Conservation (phyloP, 2,888 invertebrate species). For the Eristalinus aeneus region DNA sequence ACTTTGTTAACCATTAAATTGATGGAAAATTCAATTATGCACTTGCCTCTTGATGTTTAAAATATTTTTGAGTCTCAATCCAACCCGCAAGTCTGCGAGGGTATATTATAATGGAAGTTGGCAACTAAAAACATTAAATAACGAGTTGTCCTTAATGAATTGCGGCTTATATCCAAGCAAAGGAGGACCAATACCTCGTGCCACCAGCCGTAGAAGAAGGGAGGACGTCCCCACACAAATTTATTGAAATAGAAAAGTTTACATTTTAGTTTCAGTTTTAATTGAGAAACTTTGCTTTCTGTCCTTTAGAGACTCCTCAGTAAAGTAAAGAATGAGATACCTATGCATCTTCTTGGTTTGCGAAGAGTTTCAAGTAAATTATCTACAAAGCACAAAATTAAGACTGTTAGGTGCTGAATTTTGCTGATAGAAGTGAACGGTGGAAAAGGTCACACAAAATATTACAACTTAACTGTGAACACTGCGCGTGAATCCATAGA, state of each 20-base stretch:
- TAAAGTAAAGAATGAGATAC: too few relatives aligned
- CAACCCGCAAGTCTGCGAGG: neutral
- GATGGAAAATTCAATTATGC: conserved; percentile 53
- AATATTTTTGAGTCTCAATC: conserved; percentile 1
- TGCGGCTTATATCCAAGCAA: neutral
- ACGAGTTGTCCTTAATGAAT: neutral
- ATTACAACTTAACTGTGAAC: too few relatives aligned
- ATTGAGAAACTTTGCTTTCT: conserved; percentile 32
- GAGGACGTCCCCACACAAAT: conserved; percentile 7
- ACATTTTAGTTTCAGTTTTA: conserved; percentile 21
- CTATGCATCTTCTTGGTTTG: too few relatives aligned
- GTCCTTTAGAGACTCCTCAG: neutral
- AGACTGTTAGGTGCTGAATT: too few relatives aligned
- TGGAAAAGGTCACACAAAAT: too few relatives aligned
- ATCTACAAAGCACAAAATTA: neutral
- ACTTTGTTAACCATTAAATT: conserved; percentile 57
- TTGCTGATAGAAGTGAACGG: too few relatives aligned
- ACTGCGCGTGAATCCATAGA: too few relatives aligned
- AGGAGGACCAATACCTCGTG: neutral
- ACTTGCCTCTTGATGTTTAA: conserved; percentile 42
- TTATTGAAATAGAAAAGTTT: conserved; percentile 44
- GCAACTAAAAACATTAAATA: neutral
- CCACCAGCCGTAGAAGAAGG: neutral
- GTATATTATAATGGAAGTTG: neutral
- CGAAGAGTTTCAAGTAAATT: neutral